Base-by-base conservation (phyloP, 2,797 vertebrate species). In the Macroramphosus scolopax region DNA sequence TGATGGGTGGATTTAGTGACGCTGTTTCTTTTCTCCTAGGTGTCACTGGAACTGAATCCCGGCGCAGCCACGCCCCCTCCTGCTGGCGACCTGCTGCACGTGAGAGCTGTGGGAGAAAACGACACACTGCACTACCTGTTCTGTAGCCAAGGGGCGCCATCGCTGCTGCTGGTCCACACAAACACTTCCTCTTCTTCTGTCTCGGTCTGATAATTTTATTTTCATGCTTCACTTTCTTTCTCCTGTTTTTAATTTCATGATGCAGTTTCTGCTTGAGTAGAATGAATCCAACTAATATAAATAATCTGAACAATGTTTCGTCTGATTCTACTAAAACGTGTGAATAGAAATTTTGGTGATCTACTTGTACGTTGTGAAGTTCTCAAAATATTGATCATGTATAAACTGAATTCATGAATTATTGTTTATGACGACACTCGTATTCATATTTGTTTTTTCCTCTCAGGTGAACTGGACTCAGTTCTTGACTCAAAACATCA, bases 61-160 rank as follows among this genome's bases (percentile, higher is more conserved):
- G 83, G 86, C 1, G 3, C 16, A 0, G 0, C 4, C 1, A 12
- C 16, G 0, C 2, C 12, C 0, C 75, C 73, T 2, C 44, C 74
- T 2, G 76, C 68, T 0, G 81, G 88, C 3, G 92, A 86, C 48
- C 68, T 98, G 55, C 81, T 98, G 5, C 93, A 97, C 0, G 71
- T 92, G 16, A 88, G 76, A 28, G 93, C 94, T 0, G 77, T 78
- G 36, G 94, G 93, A 1, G 11, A 15, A 10, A 56, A 61, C 0
- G 93, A 95, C 85, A 94, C 92, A 0, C 83, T 98, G 68, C 96
- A 98, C 82, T 93, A 88, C 42, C 24, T 98, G 9, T 91, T 95
- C 78, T 88, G 90, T 76, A 93, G 87, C 75, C 77, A 77, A 2
- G 93, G 92, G 11, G 91, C 90, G 1, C 95, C 92, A 0, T 54